Evolutionary conservation across 2,797 vertebrate genomes (phyloP).

Genomic region (Notoglanidium macrostoma): DNA sequence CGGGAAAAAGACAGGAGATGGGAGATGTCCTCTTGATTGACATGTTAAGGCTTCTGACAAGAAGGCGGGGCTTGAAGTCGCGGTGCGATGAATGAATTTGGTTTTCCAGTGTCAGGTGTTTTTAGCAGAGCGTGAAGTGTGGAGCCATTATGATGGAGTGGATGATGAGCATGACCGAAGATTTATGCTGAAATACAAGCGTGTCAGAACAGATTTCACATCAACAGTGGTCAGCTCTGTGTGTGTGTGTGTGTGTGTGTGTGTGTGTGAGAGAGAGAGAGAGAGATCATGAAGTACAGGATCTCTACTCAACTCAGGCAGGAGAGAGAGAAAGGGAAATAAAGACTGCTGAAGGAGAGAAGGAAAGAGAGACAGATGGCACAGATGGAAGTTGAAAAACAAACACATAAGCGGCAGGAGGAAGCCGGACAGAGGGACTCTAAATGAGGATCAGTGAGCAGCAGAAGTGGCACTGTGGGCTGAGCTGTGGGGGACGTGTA

Average conservation of each 20-base stretch:
- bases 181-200: constrained; percentile 35
- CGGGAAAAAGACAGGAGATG: constrained; percentile 11
- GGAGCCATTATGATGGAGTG: not conserved
- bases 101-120: constrained; percentile 20
- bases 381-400: constrained; percentile 3
- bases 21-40: constrained; percentile 39
- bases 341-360: not conserved
- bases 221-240: constrained; percentile 64
- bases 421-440: not conserved
- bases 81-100: constrained; percentile 22
- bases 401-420: not conserved
- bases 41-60: not conserved
- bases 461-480: not conserved
- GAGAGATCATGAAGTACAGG: constrained; percentile 39
- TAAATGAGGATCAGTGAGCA: constrained; percentile 9
- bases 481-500: not conserved
- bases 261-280: constrained; percentile 24
- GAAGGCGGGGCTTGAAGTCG: constrained; percentile 13
- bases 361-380: constrained; percentile 3
- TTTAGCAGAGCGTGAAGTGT: not conserved
- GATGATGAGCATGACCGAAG: not conserved
- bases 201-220: constrained; percentile 66
- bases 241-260: not conserved
- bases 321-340: not conserved
- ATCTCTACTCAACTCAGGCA: constrained; percentile 46